Base-by-base conservation (phyloP, 2,797 vertebrate species). In the Odontamblyopus lacepedii region DNA sequence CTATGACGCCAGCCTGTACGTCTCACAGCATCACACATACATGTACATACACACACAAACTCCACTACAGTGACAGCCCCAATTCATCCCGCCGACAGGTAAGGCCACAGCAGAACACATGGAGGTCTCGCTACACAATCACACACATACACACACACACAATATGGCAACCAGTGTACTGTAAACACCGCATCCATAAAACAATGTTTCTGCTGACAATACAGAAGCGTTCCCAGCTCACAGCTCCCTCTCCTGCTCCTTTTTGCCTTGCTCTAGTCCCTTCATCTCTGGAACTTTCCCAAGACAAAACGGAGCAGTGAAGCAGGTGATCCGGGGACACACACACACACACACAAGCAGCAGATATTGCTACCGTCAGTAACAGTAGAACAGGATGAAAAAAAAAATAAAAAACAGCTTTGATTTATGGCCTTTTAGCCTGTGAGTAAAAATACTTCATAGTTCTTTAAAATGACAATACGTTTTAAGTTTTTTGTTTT, bases 151-250 rank as follows among this genome's bases (percentile, higher is more conserved):
- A 55, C 71, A 62, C 26, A 74, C 74, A 67, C 75, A 73, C 59
- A 81, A 68, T 76, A 73, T 75, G 69, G 81, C 76, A 85, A 72
- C 82, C 73, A 63, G 32, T 63, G 59, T 63, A 72, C 59, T 81
- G 78, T 86, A 87, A 88, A 90, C 82, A 80, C 78, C 32, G 78
- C 87, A 88, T 89, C 84, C 84, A 89, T 91, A 91, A 92, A 92
- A 88, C 85, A 89, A 83, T 84, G 76, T 88, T 90, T 91, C 81
- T 91, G 90, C 91, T 92, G 90, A 92, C 89, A 88, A 82, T 76
- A 87, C 75, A 86, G 80, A 89, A 89, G 63, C 68, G 72, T 82
- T 84, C 68, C 80, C 80, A 2, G 13, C 77, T 81, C 5, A 26
- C 65, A 48, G 72, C 70, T 65, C 75, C 51, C 53, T 59, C 67